Percentiles rank a stretch among this genome's conserved stretches.
Evolutionary conservation across 2,888 invertebrate species (phyloP).

Genomic region (Parapristionchus giblindavisi): DNA sequence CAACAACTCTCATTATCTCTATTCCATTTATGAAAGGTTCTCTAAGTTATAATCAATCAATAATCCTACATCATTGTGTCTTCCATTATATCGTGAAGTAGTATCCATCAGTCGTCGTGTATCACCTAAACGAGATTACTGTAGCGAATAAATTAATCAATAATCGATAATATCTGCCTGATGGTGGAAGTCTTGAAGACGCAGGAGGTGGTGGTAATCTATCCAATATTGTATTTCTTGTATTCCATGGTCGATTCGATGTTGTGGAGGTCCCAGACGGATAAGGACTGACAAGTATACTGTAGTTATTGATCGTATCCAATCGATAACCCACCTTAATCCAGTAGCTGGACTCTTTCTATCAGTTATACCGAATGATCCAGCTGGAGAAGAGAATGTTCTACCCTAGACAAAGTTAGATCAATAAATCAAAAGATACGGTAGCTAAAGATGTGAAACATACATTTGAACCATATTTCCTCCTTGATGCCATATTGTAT

Average conservation of each 20-base stretch:
- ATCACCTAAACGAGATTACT: not conserved
- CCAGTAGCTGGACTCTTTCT: not conserved
- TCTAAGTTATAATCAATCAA: no score
- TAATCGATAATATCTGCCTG: constrained; percentile 8
- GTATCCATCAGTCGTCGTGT: not conserved
- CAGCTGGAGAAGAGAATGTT: constrained; percentile 21
- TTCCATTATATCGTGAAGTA: not conserved
- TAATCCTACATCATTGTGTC: no score
- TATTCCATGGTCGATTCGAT: not conserved
- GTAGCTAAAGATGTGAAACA: no score
- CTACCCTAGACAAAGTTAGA: constrained; percentile 17
- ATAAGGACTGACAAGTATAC: not conserved
- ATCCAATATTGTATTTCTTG: not conserved
- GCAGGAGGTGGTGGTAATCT: constrained; percentile 11
- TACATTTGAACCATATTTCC: no score
- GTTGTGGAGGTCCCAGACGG: constrained; percentile 3
- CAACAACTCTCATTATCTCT: no score
- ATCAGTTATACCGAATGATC: constrained; percentile 20
- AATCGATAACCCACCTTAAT: not conserved
- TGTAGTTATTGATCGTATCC: not conserved
- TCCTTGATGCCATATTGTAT: no score
- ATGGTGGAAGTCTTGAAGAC: not conserved
- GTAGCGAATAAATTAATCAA: not conserved
- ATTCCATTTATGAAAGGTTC: no score
- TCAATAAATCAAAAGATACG: no score